phyloP scores from a whole-genome alignment of 2,113 vertebrate genomes.

The Oryzias woworae region DNA sequence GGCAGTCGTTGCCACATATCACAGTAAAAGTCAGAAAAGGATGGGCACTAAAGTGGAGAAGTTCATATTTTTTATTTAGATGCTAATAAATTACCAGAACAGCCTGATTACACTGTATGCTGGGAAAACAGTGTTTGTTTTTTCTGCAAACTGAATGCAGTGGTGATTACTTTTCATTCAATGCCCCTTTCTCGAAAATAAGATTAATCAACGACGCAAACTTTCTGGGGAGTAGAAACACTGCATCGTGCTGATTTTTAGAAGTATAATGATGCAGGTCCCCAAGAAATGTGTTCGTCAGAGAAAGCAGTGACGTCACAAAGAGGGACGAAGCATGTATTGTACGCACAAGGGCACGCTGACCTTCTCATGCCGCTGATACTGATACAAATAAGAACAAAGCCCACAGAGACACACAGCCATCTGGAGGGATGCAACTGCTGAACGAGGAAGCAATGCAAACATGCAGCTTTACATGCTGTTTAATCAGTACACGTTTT shows the following conservation, averaged over 20 bases:
- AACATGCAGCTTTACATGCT: constrained; percentile 1
- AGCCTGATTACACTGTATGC: too few species aligned
- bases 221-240: background rate
- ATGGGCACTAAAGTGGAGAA: too few species aligned
- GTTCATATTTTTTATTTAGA: too few species aligned
- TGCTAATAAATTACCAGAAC: too few species aligned
- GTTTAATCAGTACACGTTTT: background rate
- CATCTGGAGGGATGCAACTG: constrained; percentile 46
- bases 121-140: too few species aligned
- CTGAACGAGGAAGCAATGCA: background rate
- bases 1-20: constrained; percentile 39
- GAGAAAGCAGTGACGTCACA: constrained; percentile 61
- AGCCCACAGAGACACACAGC: constrained; percentile 25
- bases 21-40: too few species aligned
- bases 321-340: constrained; percentile 57
- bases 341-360: constrained; percentile 74
- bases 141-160: background rate
- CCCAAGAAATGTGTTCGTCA: constrained; percentile 40
- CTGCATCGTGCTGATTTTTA: constrained; percentile 5
- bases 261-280: background rate
- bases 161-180: constrained; percentile 17
- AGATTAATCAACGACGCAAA: background rate
- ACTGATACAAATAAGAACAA: constrained; percentile 42
- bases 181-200: background rate
- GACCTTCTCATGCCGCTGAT: constrained; percentile 70